Percentiles rank a stretch among this genome's conserved stretches.
These are phyloP conservation scores for Ditula angustiorana DNA, from an alignment of 2,888 invertebrate genomes.

Conservation along the genomic window DNA sequence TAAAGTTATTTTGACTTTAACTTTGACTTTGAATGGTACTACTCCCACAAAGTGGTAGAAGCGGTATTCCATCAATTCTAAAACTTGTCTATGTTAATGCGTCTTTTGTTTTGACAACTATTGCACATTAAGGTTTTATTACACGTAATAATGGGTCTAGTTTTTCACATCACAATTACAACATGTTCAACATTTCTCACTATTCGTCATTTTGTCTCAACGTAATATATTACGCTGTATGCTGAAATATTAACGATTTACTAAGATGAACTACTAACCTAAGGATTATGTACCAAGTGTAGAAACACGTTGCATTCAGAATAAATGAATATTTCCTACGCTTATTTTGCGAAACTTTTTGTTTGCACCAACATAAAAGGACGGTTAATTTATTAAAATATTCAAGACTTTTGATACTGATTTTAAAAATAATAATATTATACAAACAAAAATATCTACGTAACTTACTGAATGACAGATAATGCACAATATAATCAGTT, in stretches of 20 bases:
- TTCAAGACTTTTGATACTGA: not conserved
- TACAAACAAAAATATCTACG: too few relatives aligned
- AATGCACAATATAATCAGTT: too few relatives aligned
- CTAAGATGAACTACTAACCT: constrained; percentile 30
- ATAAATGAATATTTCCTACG: constrained; percentile 14
- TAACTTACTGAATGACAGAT: too few relatives aligned
- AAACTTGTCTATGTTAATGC: too few relatives aligned
- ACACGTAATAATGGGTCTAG: constrained; percentile 30
- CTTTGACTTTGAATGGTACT: too few relatives aligned
- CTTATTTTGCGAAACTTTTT: constrained; percentile 7
- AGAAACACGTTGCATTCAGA: constrained; percentile 8
- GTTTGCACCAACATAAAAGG: not conserved
- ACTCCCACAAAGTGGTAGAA: too few relatives aligned
- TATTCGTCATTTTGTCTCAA: constrained; percentile 20
- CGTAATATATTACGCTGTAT: constrained; percentile 31
- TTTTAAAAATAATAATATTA: too few relatives aligned
- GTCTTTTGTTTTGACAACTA: constrained; percentile 18
- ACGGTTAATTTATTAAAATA: constrained; percentile 9
- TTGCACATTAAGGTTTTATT: constrained; percentile 20
- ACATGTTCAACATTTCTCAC: constrained; percentile 26
- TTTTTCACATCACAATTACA: constrained; percentile 22
- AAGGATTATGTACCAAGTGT: constrained; percentile 10
- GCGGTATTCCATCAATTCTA: too few relatives aligned
- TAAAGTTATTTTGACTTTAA: too few relatives aligned
- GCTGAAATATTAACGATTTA: constrained; percentile 21